Conservation (phyloP, 2,888 invertebrate species). For the Latrodectus elegans region DNA sequence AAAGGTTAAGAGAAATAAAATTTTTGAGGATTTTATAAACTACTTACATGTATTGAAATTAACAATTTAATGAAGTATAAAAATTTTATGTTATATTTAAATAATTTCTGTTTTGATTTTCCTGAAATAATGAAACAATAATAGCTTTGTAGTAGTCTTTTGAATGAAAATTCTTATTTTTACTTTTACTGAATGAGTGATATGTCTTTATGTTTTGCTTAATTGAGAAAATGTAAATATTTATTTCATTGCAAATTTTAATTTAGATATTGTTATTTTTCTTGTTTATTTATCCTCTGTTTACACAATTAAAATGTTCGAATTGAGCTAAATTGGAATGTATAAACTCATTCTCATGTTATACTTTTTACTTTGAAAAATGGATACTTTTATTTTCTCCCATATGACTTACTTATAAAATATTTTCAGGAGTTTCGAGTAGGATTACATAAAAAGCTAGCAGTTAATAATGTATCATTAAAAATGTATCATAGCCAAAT, state of each 20-base stretch:
- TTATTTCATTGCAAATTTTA: background rate
- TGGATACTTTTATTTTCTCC: background rate
- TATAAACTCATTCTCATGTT: background rate
- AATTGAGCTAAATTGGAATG: background rate
- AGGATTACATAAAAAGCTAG: constrained; percentile 74
- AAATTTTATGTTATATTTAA: too few relatives aligned
- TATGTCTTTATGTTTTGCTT: too few relatives aligned
- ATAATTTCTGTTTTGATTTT: too few relatives aligned
- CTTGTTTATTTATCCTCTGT: too few relatives aligned
- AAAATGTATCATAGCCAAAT: constrained; percentile 88
- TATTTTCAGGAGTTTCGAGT: constrained; percentile 20
- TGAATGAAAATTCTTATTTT: too few relatives aligned
- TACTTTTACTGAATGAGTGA: too few relatives aligned
- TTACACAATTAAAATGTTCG: too few relatives aligned
- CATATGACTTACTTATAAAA: background rate
- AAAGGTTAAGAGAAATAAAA: constrained; percentile 70
- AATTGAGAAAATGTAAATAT: background rate
- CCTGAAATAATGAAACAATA: too few relatives aligned
- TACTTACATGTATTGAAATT: too few relatives aligned
- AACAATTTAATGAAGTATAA: too few relatives aligned
- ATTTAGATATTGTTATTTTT: too few relatives aligned
- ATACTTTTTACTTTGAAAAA: background rate
- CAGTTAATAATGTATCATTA: constrained; percentile 83
- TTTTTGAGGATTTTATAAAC: background rate
- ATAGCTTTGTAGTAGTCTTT: too few relatives aligned